phyloP scores from a whole-genome alignment of 2,888 invertebrate genomes.

The Stenodema calcarata region DNA sequence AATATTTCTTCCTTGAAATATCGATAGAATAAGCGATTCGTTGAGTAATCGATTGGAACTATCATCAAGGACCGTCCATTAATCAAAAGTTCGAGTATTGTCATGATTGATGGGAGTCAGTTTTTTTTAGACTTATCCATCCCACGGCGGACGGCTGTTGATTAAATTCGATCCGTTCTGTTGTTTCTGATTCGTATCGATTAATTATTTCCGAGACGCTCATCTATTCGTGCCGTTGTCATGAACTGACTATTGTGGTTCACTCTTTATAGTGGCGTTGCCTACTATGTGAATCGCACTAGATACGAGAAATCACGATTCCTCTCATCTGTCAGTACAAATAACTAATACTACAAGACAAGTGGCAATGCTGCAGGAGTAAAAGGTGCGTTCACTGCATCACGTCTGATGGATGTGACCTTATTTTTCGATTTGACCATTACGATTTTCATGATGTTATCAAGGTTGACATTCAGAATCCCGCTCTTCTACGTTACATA shows the following conservation, averaged over 20 bases:
- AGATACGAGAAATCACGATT: neutral
- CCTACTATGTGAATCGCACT: neutral
- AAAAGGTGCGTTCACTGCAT: no score
- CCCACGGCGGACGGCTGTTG: slow-evolving; percentile 1
- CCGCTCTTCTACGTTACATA: no score
- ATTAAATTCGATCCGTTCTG: slow-evolving; percentile 35
- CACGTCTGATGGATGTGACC: no score
- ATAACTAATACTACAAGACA: no score
- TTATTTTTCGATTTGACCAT: no score
- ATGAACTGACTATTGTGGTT: neutral
- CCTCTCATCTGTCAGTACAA: no score
- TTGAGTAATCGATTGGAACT: slow-evolving; percentile 24
- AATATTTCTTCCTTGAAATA: slow-evolving; percentile 11
- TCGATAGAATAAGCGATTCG: slow-evolving; percentile 26
- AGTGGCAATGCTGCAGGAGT: no score
- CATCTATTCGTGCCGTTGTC: neutral
- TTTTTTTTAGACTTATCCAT: neutral
- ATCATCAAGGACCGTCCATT: slow-evolving; percentile 27
- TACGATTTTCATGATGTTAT: no score
- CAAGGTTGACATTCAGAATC: no score
- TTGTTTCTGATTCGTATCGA: slow-evolving; percentile 40
- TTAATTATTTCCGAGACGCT: slow-evolving; percentile 27
- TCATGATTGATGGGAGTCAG: slow-evolving; percentile 27
- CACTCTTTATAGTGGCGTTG: neutral
- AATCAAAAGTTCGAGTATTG: slow-evolving; percentile 31